Base-by-base conservation (phyloP, 1,140 invertebrate species). In the Mercenaria mercenaria region DNA sequence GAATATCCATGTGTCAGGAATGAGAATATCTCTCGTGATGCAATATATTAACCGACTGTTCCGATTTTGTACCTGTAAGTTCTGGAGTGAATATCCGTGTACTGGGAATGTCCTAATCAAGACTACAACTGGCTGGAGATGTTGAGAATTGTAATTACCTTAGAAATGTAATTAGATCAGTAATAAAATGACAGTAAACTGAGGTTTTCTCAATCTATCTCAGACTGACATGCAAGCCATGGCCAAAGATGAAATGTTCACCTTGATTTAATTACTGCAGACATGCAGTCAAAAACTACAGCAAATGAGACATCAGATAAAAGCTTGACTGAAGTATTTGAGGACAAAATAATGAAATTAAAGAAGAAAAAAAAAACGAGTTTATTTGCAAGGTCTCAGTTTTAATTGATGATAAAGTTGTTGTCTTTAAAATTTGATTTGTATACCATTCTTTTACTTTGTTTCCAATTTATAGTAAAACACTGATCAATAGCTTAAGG, bases 161-260 rank as follows among this genome's bases (percentile, higher is more conserved):
- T 72, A 39, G 67, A 72, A 72, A 72, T 72, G 67, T 72, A 72
- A 72, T 72, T 39, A 72, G 67, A 72, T 20, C 15, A 72, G 34
- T 39, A 72, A 72, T 72, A 72, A 72, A 72, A 41, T 41, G 34
- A 41, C 67, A 39, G 67, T 72, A 39, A 72, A 72, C 37, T 20
- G 6, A 39, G 67, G 67, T 41, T 20, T 37, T 39, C 37, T 39
- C 34, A 41, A 41, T 37, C 67, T 72, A 72, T 72, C 37, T 20
- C 32, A 72, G 37, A 41, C 39, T 20, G 34, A 39, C 67, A 72
- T 72, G 67, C 67, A 72, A 72, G 4, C 59, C 59, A 64, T 39
- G 67, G 34, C 15, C 34, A 39, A 1, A 39, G 34, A 39, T 37
- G 34, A 72, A 72, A 72, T 41, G 67, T 72, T 34, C n/a, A 72